Evolutionary conservation across 1,140 invertebrate genomes (phyloP), one percentile per base, ranked within the genome.

Genomic region (Drosophila tsacasi): DNA sequence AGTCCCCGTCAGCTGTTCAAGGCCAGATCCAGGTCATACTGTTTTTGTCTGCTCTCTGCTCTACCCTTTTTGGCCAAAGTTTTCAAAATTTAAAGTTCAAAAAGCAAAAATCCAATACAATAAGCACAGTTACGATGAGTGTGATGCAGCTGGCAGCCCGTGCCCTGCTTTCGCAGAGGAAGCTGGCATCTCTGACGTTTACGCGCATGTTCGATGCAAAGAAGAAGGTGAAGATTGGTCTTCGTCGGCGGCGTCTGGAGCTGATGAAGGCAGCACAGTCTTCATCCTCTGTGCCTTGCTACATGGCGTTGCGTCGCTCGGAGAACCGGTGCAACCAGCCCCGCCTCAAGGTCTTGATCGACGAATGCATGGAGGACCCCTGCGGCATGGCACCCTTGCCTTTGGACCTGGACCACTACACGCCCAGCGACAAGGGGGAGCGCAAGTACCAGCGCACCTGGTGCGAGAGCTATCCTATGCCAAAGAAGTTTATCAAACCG

Each of bases 361-460:
- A 74, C 23, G 55, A 74, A 13, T 77, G 75, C 40, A 0, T 49
- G 0, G 12, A 19, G 10, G 60, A 76, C 30, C 73, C 62, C 13
- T 77, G 75, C 13, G 54, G 15, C 17, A 0, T 27, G 1, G 9
- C 3, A 0, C 21, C 37, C 0, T 12, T 68, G 27, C 75, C 75
- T 0, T 8, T 30, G 40, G 75, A 77, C 23, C n/a, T 77, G 15
- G 17, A 44, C 3, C 21, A 76, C 13, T 77, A 77, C 25, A 57
- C 21, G 12, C 75, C 75, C 5, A 76, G 63, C 25, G 73, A 77
- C 25, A 77, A 77, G 57, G 17, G 6, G 19, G 5, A 2, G 0
- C 54, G 62, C 4, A 60, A 52, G 27, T 77, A 77, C 21, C 75
- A 77, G 49, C 73, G 73, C 9, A 76, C 63, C 21, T 77, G 75